Evolutionary conservation across 2,797 vertebrate genomes (phyloP), one percentile per base, ranked within the genome.

Genomic region (Falco naumanni): DNA sequence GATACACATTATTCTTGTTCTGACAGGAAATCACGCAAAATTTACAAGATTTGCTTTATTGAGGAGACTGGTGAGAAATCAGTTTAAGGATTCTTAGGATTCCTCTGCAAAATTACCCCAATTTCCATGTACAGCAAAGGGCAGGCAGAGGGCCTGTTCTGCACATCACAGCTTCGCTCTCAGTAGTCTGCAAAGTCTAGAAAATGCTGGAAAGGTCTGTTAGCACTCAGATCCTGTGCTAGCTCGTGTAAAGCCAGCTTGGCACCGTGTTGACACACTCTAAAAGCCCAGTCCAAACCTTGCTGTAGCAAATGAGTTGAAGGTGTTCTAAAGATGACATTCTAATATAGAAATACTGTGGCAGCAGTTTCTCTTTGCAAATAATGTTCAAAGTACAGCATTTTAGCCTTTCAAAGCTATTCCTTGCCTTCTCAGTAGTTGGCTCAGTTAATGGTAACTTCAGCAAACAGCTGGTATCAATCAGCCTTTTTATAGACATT

Each of bases 61-160:
- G 20, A 70, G 10, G 47, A 64, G 14, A 15, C 9, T 39, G 56
- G 11, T 13, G 25, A 82, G 37, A 86, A 28, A 71, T 7, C 29
- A 78, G 4, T 19, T 19, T 33, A 64, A 11, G 4, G 29, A 39
- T 64, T 45, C 37, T 70, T 14, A 47, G 41, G 47, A 59, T 89
- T 86, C 33, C 33, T 66, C 56, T 92, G 34, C 9, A 79, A 41
- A 63, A 61, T 84, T 48, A 21, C 9, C 3, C 28, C 63, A 19
- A 29, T 76, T 41, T 21, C 34, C 0, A 0, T 13, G 31, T 13
- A 29, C 0, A 34, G 9, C 31, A 41, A 12, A 61, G 50, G 48
- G 11, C 37, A 53, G 12, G 19, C 56, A 77, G 63, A 29, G 47
- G n/a, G 4, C 12, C 61, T 74, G n/a, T 51, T 37, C 21, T 71